These are phyloP conservation scores for Suricata suricatta DNA, from an alignment of 2,113 vertebrate species.

Conservation along the genomic window DNA sequence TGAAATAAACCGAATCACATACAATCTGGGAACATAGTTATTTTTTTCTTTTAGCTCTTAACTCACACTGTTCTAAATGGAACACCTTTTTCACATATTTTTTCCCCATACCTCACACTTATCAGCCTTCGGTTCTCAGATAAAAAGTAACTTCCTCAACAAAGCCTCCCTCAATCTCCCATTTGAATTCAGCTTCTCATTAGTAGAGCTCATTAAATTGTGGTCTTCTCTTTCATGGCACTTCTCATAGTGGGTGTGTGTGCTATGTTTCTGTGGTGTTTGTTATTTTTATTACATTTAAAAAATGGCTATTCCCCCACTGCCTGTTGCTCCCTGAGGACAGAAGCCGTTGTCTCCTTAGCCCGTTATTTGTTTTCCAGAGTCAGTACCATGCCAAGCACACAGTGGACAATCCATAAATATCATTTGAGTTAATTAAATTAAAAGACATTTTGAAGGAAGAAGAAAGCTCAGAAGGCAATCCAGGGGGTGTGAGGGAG, in stretches of 20 bases:
- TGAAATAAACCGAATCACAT: background rate
- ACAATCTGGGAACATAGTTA: background rate
- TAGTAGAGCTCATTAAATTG: background rate
- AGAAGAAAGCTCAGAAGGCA: background rate
- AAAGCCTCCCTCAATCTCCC: background rate
- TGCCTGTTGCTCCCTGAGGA: background rate
- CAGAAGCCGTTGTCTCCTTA: background rate
- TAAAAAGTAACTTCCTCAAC: background rate
- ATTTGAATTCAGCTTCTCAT: background rate
- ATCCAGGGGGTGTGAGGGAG: background rate
- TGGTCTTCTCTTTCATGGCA: background rate
- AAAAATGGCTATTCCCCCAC: background rate
- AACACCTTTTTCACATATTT: background rate
- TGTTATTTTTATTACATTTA: background rate
- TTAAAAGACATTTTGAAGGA: background rate
- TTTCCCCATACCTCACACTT: accelerated
- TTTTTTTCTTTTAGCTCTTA: background rate
- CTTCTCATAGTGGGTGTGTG: background rate
- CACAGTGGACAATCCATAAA: background rate
- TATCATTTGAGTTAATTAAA: background rate
- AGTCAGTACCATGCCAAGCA: background rate
- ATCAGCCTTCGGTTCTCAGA: background rate
- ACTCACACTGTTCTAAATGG: background rate
- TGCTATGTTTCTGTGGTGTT: background rate
- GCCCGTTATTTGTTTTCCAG: background rate